Conservation (phyloP, 2,113 vertebrate species). For the Perca fluviatilis region DNA sequence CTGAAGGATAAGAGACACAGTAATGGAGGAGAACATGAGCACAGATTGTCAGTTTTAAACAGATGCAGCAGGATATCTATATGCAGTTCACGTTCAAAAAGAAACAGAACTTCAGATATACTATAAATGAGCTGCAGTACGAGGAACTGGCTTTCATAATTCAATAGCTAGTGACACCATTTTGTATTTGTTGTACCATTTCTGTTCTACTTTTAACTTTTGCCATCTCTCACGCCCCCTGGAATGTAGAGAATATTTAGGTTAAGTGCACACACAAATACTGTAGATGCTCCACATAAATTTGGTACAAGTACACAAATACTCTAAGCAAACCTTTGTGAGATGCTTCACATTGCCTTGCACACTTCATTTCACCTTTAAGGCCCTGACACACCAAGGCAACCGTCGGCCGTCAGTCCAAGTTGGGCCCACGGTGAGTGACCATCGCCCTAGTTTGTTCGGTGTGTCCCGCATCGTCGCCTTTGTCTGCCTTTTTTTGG, state of each 20-base stretch:
- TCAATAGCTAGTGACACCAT: constrained; percentile 17
- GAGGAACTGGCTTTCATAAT: constrained; percentile 14
- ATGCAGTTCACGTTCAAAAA: not conserved
- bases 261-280: not conserved
- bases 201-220: constrained; percentile 26
- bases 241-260: constrained; percentile 10
- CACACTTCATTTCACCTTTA: not conserved
- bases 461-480: no score
- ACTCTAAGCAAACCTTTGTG: not conserved
- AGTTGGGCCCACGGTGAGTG: no score
- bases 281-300: not conserved
- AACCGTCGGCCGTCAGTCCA: no score
- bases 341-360: not conserved
- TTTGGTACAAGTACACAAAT: not conserved
- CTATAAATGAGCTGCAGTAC: not conserved
- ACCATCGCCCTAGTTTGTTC: no score
- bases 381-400: no score
- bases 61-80: constrained; percentile 18
- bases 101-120: not conserved
- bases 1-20: constrained; percentile 30
- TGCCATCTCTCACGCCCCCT: not conserved
- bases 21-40: constrained; percentile 21
- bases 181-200: not conserved
- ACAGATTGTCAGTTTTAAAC: constrained; percentile 26
- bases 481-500: no score